These are phyloP conservation scores for Callaeas wilsoni DNA, from an alignment of 2,113 vertebrate species.

Conservation along the genomic window DNA sequence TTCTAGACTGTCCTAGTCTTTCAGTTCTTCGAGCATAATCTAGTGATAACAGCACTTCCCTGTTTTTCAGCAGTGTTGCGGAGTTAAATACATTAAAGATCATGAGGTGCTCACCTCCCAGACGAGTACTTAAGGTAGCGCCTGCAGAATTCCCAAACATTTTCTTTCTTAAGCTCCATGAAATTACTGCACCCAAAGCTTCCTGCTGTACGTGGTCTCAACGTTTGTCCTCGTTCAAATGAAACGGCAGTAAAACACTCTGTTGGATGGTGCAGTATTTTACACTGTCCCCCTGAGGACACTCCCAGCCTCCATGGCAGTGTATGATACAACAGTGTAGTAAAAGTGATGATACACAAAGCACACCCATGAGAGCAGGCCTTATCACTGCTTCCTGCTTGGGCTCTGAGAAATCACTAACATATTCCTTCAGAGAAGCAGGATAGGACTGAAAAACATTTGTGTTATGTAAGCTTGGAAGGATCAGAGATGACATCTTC, in stretches of 20 bases:
- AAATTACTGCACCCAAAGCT: background rate
- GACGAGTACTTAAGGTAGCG: background rate
- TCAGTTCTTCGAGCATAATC: background rate
- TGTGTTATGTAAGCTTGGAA: constrained; percentile 38
- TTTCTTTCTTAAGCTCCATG: background rate
- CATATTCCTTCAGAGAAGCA: background rate
- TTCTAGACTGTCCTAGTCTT: background rate
- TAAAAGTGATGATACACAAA: background rate
- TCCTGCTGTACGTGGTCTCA: background rate
- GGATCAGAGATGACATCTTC: constrained; percentile 42
- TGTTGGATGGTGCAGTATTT: background rate
- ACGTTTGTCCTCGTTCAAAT: background rate
- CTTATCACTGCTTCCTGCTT: background rate
- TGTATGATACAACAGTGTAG: background rate
- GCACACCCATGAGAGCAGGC: background rate
- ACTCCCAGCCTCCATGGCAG: background rate
- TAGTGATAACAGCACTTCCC: background rate
- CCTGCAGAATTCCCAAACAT: background rate
- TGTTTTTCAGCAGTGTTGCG: background rate
- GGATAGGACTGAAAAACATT: background rate
- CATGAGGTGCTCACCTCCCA: background rate
- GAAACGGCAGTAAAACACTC: background rate
- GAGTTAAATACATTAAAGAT: background rate
- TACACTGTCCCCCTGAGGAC: background rate
- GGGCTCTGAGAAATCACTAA: background rate